Conservation (phyloP, 2,888 invertebrate genomes). For the Hypomecis punctinalis region DNA sequence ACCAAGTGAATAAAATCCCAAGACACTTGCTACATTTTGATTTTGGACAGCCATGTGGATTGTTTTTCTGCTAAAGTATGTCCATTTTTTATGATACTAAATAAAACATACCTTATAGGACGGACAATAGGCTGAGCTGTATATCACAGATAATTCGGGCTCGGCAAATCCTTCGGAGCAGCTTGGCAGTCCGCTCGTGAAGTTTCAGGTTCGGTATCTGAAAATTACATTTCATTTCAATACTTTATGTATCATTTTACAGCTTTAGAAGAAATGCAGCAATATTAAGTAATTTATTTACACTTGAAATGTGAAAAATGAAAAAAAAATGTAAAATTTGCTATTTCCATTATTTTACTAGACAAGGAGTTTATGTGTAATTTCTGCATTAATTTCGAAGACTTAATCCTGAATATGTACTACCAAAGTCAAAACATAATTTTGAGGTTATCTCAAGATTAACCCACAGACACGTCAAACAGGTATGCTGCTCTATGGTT, state of each 20-base stretch:
- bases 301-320: not conserved
- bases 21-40: no score
- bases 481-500: slow-evolving; percentile 26
- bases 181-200: slow-evolving; percentile 81
- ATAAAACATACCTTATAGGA: slow-evolving; percentile 77
- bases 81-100: not conserved
- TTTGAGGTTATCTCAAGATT: slow-evolving; percentile 76
- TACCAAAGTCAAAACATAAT: slow-evolving; percentile 29
- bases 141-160: slow-evolving; percentile 86
- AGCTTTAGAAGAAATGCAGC: not conserved
- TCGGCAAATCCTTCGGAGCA: slow-evolving; percentile 83
- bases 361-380: not conserved
- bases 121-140: slow-evolving; percentile 86
- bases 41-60: not conserved
- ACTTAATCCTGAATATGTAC: not conserved
- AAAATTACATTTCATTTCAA: slow-evolving; percentile 38
- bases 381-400: not conserved
- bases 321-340: not conserved
- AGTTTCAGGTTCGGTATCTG: slow-evolving; percentile 69
- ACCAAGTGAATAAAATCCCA: no score
- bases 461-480: slow-evolving; percentile 39
- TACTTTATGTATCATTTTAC: not conserved
- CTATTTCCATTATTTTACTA: not conserved
- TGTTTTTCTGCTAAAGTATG: not conserved
- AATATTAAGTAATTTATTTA: no score